Percentiles rank a stretch among this genome's conserved stretches.
phyloP scores from a whole-genome alignment of 92 coral and sea anemone genomes.

The Zoanthus gigantus region DNA sequence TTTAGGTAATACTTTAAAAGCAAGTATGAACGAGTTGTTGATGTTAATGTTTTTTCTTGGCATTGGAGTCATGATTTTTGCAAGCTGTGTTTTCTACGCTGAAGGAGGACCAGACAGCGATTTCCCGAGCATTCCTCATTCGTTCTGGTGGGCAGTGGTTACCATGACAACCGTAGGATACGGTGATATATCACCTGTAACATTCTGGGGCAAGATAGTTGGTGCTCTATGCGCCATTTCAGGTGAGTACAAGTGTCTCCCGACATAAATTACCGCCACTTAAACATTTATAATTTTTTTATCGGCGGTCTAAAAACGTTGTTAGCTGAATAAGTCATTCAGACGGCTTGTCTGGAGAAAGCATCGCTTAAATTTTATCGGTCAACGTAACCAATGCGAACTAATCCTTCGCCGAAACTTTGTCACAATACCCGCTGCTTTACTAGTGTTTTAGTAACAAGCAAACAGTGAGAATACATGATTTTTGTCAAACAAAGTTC shows the following conservation, averaged over 20 bases:
- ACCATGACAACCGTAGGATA: conserved; percentile 99
- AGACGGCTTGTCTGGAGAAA: conserved; percentile 24
- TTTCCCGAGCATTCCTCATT: conserved; percentile 92
- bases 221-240: conserved; percentile 98
- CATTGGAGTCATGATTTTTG: conserved; percentile 98
- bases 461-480: too few species aligned
- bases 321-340: conserved; percentile 9
- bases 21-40: conserved; percentile 92
- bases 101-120: conserved; percentile 91
- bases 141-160: conserved; percentile 99
- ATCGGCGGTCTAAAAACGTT: background rate
- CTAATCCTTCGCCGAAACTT: too few species aligned
- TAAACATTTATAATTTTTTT: background rate
- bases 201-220: conserved; percentile 91
- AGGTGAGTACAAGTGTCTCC: conserved; percentile 70
- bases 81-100: conserved; percentile 98
- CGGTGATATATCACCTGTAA: conserved; percentile 90
- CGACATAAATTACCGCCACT: background rate
- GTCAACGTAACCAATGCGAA: too few species aligned
- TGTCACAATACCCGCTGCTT: too few species aligned
- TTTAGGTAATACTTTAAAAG: conserved; percentile 92
- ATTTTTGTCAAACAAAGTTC: too few species aligned
- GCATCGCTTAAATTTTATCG: too few species aligned
- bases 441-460: too few species aligned
- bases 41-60: conserved; percentile 96